Percentiles rank a stretch among this genome's conserved stretches.
These are phyloP conservation scores for Aselliscus stoliczkanus DNA, from an alignment of 2,797 vertebrate species.

Conservation along the genomic window DNA sequence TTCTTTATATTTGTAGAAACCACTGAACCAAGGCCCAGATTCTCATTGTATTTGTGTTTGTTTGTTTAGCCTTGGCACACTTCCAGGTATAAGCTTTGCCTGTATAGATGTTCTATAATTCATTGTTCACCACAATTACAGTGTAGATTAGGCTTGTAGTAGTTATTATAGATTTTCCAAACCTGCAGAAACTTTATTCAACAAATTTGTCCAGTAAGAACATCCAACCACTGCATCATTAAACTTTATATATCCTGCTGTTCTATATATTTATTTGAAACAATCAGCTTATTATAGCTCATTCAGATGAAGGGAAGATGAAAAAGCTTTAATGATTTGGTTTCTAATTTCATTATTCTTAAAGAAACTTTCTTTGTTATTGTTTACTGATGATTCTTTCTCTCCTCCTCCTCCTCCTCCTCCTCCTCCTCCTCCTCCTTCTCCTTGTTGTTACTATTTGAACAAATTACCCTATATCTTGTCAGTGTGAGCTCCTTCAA, in stretches of 20 bases:
- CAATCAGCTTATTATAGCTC: not conserved
- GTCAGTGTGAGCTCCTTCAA: not conserved
- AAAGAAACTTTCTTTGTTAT: conserved; percentile 37
- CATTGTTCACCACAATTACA: not conserved
- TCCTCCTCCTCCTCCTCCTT: too few species aligned
- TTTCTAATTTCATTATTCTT: conserved; percentile 47
- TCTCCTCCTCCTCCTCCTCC: too few species aligned
- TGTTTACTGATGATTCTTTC: not conserved
- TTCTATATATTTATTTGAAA: not conserved
- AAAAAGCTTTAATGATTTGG: conserved; percentile 25
- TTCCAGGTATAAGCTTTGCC: not conserved
- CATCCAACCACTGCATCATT: not conserved
- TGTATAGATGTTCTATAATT: not conserved
- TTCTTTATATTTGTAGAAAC: not conserved
- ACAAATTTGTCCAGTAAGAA: not conserved
- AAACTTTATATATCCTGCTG: not conserved
- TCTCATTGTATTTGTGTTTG: not conserved
- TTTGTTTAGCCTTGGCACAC: not conserved
- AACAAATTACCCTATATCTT: not conserved
- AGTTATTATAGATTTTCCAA: not conserved
- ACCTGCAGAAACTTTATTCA: not conserved
- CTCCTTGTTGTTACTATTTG: not conserved
- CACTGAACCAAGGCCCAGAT: not conserved
- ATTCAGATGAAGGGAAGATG: conserved; percentile 35
- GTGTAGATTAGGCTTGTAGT: not conserved